Conservation (phyloP, 1,140 invertebrate genomes). For the Belonocnema kinseyi region DNA sequence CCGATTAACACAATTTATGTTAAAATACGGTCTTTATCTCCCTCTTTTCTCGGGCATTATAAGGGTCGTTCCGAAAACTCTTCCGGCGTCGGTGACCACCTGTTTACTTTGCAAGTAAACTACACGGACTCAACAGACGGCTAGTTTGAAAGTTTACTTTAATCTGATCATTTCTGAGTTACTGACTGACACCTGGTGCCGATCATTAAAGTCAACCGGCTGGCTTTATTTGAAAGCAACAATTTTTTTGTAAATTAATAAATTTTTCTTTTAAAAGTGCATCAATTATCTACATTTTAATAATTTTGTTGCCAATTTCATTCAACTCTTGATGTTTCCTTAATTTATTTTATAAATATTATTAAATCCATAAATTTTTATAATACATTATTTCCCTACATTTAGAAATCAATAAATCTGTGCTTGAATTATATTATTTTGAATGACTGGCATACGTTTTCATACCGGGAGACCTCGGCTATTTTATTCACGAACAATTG, state of each 20-base stretch:
- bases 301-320: too few species aligned
- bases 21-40: constrained; percentile 11
- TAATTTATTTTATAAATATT: too few species aligned
- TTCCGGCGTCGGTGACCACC: constrained; percentile 16
- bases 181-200: not conserved
- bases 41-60: constrained; percentile 12
- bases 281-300: too few species aligned
- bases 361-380: too few species aligned
- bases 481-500: constrained; percentile 13
- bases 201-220: not conserved
- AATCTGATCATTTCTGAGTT: not conserved
- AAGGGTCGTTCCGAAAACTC: constrained; percentile 8
- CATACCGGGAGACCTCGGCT: too few species aligned
- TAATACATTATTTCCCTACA: too few species aligned
- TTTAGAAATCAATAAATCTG: too few species aligned
- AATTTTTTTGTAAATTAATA: too few species aligned
- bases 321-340: too few species aligned
- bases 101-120: constrained; percentile 28
- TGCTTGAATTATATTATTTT: not conserved
- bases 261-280: too few species aligned
- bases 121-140: not conserved
- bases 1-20: not conserved
- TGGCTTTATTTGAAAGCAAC: not conserved
- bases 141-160: not conserved
- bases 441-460: not conserved